phyloP scores from a whole-genome alignment of 53 echinoderm and acorn worm species.

The Actinopyga echinites region DNA sequence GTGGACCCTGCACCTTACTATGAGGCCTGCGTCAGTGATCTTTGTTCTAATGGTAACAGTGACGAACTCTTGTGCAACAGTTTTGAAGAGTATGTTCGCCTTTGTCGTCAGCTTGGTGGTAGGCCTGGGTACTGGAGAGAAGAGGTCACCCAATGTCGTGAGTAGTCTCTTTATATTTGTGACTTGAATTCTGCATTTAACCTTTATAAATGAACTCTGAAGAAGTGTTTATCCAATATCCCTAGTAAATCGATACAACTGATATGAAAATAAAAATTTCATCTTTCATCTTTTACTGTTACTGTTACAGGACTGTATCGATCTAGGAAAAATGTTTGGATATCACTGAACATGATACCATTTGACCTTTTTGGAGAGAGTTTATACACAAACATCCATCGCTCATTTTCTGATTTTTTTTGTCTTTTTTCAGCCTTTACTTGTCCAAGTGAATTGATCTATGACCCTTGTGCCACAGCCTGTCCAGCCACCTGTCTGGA shows the following conservation, averaged over 20 bases:
- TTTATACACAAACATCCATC: no score
- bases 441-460: conserved; percentile 62
- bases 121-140: conserved; percentile 58
- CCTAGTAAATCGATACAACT: no score
- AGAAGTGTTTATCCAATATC: no score
- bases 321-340: no score
- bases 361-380: no score
- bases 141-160: conserved; percentile 56
- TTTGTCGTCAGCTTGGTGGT: conserved; percentile 60
- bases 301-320: no score
- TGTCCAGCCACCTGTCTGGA: conserved; percentile 72
- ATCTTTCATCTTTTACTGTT: no score
- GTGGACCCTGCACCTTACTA: conserved; percentile 68
- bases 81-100: conserved; percentile 61
- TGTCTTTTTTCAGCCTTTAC: conserved; percentile 42
- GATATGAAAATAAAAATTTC: no score
- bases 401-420: neutral
- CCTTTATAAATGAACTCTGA: no score
- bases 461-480: conserved; percentile 56
- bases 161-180: neutral
- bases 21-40: conserved; percentile 77
- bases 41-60: conserved; percentile 67
- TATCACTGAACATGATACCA: no score
- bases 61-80: conserved; percentile 67
- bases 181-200: no score